Conservation (phyloP, 2,113 vertebrate genomes). For the Actinemys pallida region DNA sequence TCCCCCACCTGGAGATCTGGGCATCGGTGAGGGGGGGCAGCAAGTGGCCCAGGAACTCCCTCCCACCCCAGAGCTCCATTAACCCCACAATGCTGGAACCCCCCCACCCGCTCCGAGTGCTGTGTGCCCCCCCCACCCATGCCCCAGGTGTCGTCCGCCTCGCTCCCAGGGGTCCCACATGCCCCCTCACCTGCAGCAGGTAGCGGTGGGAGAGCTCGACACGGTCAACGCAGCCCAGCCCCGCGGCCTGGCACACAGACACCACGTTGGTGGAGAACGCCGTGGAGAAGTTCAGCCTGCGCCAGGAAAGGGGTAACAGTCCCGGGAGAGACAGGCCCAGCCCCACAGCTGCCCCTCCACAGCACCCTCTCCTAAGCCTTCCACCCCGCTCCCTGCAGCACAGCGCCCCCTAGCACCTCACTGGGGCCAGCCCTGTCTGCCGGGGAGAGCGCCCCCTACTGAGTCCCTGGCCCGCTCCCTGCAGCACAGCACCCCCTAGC, state of each 20-base stretch:
- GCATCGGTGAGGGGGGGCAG: neutral
- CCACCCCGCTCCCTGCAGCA: neutral
- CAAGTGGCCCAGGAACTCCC: neutral
- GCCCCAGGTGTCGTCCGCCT: too few relatives aligned
- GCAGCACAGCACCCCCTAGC: too few relatives aligned
- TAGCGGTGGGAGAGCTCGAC: constrained; percentile 88
- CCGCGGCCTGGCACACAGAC: constrained; percentile 87
- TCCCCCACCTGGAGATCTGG: neutral
- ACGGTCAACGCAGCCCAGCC: constrained; percentile 81
- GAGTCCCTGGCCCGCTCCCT: too few relatives aligned
- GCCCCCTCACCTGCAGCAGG: constrained; percentile 83
- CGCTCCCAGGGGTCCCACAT: too few relatives aligned
- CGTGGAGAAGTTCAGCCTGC: constrained; percentile 92
- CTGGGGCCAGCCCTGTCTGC: too few relatives aligned
- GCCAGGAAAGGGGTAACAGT: too few relatives aligned
- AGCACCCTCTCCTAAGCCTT: neutral
- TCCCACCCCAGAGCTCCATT: neutral
- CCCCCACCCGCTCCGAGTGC: neutral
- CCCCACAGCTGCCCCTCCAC: neutral
- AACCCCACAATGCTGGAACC: neutral
- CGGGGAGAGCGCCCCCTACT: too few relatives aligned
- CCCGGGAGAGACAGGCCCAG: neutral
- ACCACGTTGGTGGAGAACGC: constrained; percentile 90
- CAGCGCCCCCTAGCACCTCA: too few relatives aligned
- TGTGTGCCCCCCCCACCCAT: neutral